Percentiles rank a stretch among this genome's conserved stretches.
Evolutionary conservation across 2,113 vertebrate genomes (phyloP).

Genomic region (Shinisaurus crocodilurus): DNA sequence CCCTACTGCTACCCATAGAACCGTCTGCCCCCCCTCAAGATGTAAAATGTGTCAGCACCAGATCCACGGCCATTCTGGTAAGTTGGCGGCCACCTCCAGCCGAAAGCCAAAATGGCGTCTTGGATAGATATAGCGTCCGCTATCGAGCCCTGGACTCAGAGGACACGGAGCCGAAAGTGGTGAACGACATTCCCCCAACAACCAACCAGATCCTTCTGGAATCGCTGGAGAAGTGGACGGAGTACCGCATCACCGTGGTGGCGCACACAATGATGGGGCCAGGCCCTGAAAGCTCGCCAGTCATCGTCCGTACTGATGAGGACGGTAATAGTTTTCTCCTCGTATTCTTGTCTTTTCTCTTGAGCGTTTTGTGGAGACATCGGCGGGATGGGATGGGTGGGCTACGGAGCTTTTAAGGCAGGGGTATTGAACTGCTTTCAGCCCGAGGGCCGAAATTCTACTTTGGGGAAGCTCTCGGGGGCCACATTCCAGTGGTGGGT

Average conservation of each 20-base stretch:
- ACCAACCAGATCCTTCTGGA: slow-evolving; percentile 88
- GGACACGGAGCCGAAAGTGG: slow-evolving; percentile 83
- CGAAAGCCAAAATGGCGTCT: slow-evolving; percentile 92
- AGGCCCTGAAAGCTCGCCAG: slow-evolving; percentile 92
- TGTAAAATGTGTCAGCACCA: slow-evolving; percentile 94
- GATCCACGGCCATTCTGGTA: slow-evolving; percentile 98
- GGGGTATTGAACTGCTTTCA: too few relatives aligned
- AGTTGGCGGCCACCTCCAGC: slow-evolving; percentile 94
- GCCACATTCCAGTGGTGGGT: too few relatives aligned
- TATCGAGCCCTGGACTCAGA: slow-evolving; percentile 89
- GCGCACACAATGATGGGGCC: slow-evolving; percentile 90
- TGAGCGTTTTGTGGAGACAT: neutral
- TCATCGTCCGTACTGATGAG: slow-evolving; percentile 93
- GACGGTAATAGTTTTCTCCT: slow-evolving; percentile 83
- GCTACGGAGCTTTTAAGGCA: neutral
- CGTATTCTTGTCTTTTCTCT: neutral
- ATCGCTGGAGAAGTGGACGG: slow-evolving; percentile 97
- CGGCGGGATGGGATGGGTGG: neutral
- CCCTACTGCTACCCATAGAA: slow-evolving; percentile 82
- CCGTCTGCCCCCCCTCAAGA: slow-evolving; percentile 99
- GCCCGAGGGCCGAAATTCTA: too few relatives aligned
- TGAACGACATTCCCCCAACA: slow-evolving; percentile 84
- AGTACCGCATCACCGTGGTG: slow-evolving; percentile 89
- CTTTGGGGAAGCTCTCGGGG: too few relatives aligned
- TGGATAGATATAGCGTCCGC: slow-evolving; percentile 93